Evolutionary conservation across 37 sponge, comb jelly and placozoan species (phyloP).

Genomic region (Mnemiopsis leidyi): DNA sequence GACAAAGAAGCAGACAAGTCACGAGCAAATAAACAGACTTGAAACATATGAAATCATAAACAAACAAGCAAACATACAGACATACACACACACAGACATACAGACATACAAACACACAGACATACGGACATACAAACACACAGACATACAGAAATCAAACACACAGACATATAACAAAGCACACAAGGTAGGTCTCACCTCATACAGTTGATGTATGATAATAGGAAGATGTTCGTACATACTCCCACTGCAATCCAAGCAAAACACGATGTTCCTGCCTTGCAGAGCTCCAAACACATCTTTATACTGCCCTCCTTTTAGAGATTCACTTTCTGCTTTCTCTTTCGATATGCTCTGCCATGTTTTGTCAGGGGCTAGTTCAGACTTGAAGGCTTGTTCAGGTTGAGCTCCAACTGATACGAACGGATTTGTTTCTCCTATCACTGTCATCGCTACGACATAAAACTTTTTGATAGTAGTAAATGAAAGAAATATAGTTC

Average conservation of each 20-base stretch:
- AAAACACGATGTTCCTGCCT: constrained; percentile 54
- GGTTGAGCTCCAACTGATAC: constrained; percentile 55
- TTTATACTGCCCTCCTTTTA: constrained; percentile 5
- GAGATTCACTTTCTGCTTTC: not conserved
- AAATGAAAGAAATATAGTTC: too few species aligned
- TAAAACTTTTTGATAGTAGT: too few species aligned
- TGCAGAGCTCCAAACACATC: constrained; percentile 50
- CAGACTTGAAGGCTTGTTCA: constrained; percentile 56
- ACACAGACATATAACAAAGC: too few species aligned
- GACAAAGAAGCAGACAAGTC: too few species aligned
- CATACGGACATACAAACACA: too few species aligned
- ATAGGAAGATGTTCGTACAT: constrained; percentile 64
- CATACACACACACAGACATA: too few species aligned
- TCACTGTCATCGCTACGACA: constrained; percentile 9
- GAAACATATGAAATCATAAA: too few species aligned
- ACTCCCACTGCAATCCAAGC: constrained; percentile 30
- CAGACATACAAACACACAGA: too few species aligned
- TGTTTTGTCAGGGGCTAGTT: constrained; percentile 8
- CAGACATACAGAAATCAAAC: too few species aligned
- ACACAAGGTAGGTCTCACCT: too few species aligned
- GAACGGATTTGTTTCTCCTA: not conserved
- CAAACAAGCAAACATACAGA: too few species aligned
- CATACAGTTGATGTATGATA: constrained; percentile 22
- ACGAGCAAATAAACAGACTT: too few species aligned
- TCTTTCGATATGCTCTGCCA: constrained; percentile 13